Conservation (phyloP, 2,797 vertebrate genomes). For the Tokudaia tokunoshimensis region DNA sequence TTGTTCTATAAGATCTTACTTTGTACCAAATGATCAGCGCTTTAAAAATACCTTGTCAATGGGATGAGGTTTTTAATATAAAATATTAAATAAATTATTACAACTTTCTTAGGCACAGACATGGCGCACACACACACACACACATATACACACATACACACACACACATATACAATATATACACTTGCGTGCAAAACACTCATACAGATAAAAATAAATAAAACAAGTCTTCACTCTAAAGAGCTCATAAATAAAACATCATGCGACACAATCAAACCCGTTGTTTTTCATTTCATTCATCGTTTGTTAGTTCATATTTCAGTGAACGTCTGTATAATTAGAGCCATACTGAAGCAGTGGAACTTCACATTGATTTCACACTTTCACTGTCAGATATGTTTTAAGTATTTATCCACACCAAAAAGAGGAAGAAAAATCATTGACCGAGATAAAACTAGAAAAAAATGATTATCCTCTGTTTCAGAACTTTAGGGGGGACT, state of each 20-base stretch:
- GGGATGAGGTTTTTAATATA: not conserved
- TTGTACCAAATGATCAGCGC: not conserved
- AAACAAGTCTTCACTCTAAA: not conserved
- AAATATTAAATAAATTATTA: not conserved
- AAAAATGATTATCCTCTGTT: not conserved
- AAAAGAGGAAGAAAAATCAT: not conserved
- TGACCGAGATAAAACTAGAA: not conserved
- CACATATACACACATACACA: not conserved
- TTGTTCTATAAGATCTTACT: not conserved
- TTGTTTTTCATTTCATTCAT: not conserved
- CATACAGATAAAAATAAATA: not conserved
- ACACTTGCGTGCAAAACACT: not conserved
- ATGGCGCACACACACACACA: not conserved
- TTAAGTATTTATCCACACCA: too few relatives aligned
- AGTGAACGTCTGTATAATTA: not conserved
- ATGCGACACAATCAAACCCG: not conserved
- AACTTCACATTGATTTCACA: not conserved
- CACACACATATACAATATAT: too few relatives aligned
- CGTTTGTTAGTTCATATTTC: not conserved
- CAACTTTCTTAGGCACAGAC: not conserved
- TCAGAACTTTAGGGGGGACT: not conserved
- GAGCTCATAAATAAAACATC: not conserved
- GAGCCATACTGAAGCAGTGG: not conserved
- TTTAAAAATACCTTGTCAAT: not conserved
- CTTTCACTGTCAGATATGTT: not conserved